Conservation (phyloP, 1,140 invertebrate species). For the Papilio machaon region DNA sequence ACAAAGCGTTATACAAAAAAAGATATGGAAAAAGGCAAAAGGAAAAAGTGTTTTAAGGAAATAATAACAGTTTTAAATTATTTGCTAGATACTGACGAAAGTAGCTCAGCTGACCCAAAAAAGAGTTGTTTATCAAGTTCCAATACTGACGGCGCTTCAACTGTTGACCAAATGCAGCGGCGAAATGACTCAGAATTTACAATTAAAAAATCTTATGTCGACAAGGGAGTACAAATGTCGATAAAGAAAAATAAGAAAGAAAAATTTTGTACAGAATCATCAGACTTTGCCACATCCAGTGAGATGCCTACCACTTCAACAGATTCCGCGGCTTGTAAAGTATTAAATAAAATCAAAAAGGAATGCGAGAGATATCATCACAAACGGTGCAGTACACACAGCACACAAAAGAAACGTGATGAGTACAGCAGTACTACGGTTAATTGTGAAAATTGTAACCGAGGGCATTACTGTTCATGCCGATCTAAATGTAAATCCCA, state of each 20-base stretch:
- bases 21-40: slow-evolving; percentile 60
- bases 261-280: slow-evolving; percentile 55
- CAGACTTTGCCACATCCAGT: slow-evolving; percentile 61
- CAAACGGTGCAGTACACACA: slow-evolving; percentile 61
- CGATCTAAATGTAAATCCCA: slow-evolving; percentile 65
- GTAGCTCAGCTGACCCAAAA: slow-evolving; percentile 50
- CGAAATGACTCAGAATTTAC: slow-evolving; percentile 35
- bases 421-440: slow-evolving; percentile 66
- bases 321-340: slow-evolving; percentile 67
- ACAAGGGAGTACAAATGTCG: slow-evolving; percentile 64
- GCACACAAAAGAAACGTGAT: slow-evolving; percentile 55
- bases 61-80: slow-evolving; percentile 71
- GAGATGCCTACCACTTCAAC: slow-evolving; percentile 64
- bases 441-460: slow-evolving; percentile 64
- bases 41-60: slow-evolving; percentile 74
- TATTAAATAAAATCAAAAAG: slow-evolving; percentile 71
- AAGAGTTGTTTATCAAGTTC: slow-evolving; percentile 43
- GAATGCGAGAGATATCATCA: slow-evolving; percentile 75
- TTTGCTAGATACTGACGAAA: slow-evolving; percentile 72
- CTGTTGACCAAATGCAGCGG: slow-evolving; percentile 27
- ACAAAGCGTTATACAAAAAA: slow-evolving; percentile 72
- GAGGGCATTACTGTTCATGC: slow-evolving; percentile 59
- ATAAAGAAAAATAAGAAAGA: slow-evolving; percentile 51
- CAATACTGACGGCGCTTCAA: slow-evolving; percentile 37
- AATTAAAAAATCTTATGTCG: slow-evolving; percentile 49